phyloP scores from a whole-genome alignment of 1,140 invertebrate species.

The Euwallacea fornicatus region DNA sequence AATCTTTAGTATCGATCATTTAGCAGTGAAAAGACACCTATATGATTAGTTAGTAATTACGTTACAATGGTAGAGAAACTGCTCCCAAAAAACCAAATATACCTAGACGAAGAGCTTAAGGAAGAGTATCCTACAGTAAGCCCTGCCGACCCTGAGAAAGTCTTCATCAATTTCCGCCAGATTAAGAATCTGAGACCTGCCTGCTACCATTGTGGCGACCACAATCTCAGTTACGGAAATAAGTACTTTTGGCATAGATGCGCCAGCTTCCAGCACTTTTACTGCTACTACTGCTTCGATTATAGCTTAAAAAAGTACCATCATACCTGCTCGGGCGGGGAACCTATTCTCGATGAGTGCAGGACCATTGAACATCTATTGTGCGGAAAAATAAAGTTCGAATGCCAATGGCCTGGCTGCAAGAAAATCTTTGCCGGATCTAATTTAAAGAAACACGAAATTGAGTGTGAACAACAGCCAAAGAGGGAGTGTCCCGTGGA shows the following conservation, averaged over 20 bases:
- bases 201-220: constrained; percentile 32
- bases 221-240: constrained; percentile 32
- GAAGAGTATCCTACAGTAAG: constrained; percentile 31
- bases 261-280: constrained; percentile 30
- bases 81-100: constrained; percentile 30
- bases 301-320: constrained; percentile 31
- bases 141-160: not conserved
- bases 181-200: constrained; percentile 20
- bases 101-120: constrained; percentile 34
- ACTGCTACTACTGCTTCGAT: constrained; percentile 37
- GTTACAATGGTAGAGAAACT: constrained; percentile 21
- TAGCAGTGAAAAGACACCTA: not conserved
- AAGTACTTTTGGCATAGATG: constrained; percentile 37
- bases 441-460: constrained; percentile 23
- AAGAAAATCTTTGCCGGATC: constrained; percentile 35
- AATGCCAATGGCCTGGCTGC: constrained; percentile 25
- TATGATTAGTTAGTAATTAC: not conserved
- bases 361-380: constrained; percentile 32
- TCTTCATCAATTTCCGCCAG: constrained; percentile 19
- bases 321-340: constrained; percentile 28
- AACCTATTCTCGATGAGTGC: constrained; percentile 32
- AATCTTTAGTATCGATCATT: no score
- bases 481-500: constrained; percentile 22
- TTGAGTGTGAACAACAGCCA: constrained; percentile 25
- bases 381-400: constrained; percentile 31